Percentiles rank a stretch among this genome's conserved stretches.
Conservation (phyloP, 2,888 invertebrate genomes). For the Urechis unicinctus region DNA sequence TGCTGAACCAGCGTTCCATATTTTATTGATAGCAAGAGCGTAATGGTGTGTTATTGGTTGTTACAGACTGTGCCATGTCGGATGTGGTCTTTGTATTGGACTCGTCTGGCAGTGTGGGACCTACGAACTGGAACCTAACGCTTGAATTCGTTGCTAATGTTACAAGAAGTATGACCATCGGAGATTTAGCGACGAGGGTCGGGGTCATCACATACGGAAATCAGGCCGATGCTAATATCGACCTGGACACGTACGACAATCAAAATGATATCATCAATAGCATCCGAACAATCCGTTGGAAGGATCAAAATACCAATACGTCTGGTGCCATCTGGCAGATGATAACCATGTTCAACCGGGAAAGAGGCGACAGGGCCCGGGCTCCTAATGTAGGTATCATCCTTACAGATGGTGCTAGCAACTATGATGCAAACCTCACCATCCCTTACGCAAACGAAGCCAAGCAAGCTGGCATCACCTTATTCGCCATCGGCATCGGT, state of each 20-base stretch:
- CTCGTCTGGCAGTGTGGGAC: constrained; percentile 15
- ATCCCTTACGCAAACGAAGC: constrained; percentile 16
- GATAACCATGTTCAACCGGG: constrained; percentile 28
- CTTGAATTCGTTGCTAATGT: constrained; percentile 10
- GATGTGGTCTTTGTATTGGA: constrained; percentile 17
- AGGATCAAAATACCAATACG: constrained; percentile 15
- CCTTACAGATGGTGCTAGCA: constrained; percentile 39
- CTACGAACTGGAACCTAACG: constrained; percentile 3
- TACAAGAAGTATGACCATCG: constrained; percentile 10
- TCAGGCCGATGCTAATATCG: constrained; percentile 11
- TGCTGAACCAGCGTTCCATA: no score
- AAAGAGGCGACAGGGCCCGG: constrained; percentile 30
- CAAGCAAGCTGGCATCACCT: constrained; percentile 9
- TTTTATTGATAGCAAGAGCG: no score
- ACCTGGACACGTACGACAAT: constrained; percentile 9
- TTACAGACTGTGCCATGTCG: neutral
- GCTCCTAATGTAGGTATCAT: constrained; percentile 30
- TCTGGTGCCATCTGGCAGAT: constrained; percentile 18
- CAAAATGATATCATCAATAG: constrained; percentile 3
- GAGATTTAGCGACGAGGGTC: constrained; percentile 8
- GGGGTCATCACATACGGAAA: constrained; percentile 14
- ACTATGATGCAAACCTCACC: constrained; percentile 15
- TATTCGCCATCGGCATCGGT: constrained; percentile 20
- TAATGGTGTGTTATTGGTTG: no score
- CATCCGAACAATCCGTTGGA: constrained; percentile 9